Percentiles rank a stretch among this genome's conserved stretches.
Conservation (phyloP, 2,113 vertebrate species). For the Monopterus albus region DNA sequence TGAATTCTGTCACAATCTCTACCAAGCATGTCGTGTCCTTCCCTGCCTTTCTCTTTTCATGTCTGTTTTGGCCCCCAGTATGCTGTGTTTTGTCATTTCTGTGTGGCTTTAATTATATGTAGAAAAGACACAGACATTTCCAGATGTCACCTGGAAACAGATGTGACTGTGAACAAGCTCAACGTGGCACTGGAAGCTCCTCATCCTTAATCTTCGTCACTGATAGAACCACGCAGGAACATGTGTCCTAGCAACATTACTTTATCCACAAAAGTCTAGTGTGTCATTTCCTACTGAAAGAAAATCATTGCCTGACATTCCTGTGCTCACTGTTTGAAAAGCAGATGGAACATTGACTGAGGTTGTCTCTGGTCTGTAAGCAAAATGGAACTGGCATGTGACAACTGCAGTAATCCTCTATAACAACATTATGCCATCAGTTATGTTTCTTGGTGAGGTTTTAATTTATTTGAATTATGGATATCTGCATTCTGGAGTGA, state of each 20-base stretch:
- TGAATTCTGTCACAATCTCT: constrained; percentile 20
- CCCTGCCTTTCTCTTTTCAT: background rate
- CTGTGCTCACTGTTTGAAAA: constrained; percentile 8
- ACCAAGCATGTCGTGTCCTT: constrained; percentile 6
- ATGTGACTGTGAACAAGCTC: constrained; percentile 33
- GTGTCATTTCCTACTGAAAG: background rate
- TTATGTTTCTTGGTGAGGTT: constrained; percentile 21
- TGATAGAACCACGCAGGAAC: too few species aligned
- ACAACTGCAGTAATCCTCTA: background rate
- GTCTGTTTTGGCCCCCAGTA: background rate
- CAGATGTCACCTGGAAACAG: constrained; percentile 9
- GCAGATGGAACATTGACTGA: constrained; percentile 7
- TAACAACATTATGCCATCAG: constrained; percentile 28
- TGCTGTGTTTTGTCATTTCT: background rate
- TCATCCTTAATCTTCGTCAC: constrained; percentile 17
- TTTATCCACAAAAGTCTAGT: background rate
- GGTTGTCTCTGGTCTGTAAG: constrained; percentile 8
- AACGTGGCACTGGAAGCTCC: constrained; percentile 17
- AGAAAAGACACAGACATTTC: constrained; percentile 7
- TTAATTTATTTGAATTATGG: constrained; percentile 43
- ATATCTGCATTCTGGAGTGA: constrained; percentile 49
- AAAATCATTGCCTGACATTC: constrained; percentile 3
- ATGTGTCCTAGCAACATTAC: constrained; percentile 18
- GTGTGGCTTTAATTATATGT: background rate
- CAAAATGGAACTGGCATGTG: constrained; percentile 2